These are phyloP conservation scores for Podarcis lilfordi DNA, from an alignment of 2,797 vertebrate genomes.

Conservation along the genomic window DNA sequence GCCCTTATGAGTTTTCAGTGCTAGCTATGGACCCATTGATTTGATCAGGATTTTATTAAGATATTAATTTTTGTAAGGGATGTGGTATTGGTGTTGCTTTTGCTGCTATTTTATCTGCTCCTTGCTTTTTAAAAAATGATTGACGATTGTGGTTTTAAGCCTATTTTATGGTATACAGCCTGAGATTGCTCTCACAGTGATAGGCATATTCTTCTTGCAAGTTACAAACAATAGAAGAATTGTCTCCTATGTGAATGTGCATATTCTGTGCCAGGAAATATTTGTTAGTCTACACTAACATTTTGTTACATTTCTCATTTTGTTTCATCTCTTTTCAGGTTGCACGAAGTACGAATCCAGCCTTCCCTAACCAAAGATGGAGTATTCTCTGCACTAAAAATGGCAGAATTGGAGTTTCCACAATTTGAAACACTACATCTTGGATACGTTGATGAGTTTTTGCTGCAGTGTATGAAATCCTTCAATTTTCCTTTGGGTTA, in stretches of 20 bases:
- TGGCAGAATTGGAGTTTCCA: conserved; percentile 98
- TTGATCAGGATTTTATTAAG: too few relatives aligned
- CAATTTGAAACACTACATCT: conserved; percentile 99
- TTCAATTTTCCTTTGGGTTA: neutral
- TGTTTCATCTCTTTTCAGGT: conserved; percentile 76
- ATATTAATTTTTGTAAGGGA: too few relatives aligned
- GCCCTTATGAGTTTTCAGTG: too few relatives aligned
- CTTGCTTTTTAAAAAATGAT: too few relatives aligned
- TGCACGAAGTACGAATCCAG: conserved; percentile 98
- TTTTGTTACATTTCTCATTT: conserved; percentile 14
- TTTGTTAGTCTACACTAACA: neutral
- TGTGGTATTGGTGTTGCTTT: too few relatives aligned
- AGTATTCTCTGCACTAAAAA: conserved; percentile 98
- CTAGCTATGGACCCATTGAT: too few relatives aligned
- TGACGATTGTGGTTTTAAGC: too few relatives aligned
- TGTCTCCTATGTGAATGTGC: too few relatives aligned
- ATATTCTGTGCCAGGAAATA: neutral
- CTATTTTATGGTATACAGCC: too few relatives aligned
- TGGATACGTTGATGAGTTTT: conserved; percentile 98
- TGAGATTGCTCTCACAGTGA: too few relatives aligned
- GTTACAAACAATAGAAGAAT: neutral
- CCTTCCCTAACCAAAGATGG: conserved; percentile 99
- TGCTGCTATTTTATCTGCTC: too few relatives aligned
- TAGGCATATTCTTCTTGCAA: neutral
- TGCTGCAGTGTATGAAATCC: conserved; percentile 90